Evolutionary conservation across 2,113 vertebrate genomes (phyloP).

Genomic region (Diphyllodes magnificus): DNA sequence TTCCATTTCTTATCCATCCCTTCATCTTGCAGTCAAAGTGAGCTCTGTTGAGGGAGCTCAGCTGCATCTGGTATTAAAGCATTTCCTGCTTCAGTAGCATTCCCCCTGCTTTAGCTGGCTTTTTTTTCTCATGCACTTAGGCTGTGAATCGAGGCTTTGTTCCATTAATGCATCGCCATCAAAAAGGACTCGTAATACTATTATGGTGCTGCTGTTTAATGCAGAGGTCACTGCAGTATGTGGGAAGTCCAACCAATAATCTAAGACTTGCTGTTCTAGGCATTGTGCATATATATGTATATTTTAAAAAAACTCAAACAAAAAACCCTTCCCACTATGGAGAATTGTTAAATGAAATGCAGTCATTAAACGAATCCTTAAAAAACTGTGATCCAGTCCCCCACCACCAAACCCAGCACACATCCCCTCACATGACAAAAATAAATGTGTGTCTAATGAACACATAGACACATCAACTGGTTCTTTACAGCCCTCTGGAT

Average conservation of each 20-base stretch:
- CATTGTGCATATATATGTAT: background rate
- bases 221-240: background rate
- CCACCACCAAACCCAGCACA: background rate
- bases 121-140: background rate
- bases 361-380: background rate
- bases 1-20: background rate
- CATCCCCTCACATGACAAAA: background rate
- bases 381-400: background rate
- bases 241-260: background rate
- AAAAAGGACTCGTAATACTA: background rate
- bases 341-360: background rate
- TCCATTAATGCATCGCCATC: background rate
- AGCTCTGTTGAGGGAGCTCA: background rate
- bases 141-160: background rate
- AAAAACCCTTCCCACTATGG: background rate
- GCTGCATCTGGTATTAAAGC: constrained; percentile 21
- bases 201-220: background rate
- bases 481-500: background rate
- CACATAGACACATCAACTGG: background rate
- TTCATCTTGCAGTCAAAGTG: background rate
- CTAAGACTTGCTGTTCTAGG: background rate
- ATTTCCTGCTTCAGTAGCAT: background rate
- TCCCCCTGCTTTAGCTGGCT: background rate
- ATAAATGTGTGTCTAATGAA: background rate
- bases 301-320: background rate